Conservation (phyloP, 2,888 invertebrate species). For the Rhagium mordax region DNA sequence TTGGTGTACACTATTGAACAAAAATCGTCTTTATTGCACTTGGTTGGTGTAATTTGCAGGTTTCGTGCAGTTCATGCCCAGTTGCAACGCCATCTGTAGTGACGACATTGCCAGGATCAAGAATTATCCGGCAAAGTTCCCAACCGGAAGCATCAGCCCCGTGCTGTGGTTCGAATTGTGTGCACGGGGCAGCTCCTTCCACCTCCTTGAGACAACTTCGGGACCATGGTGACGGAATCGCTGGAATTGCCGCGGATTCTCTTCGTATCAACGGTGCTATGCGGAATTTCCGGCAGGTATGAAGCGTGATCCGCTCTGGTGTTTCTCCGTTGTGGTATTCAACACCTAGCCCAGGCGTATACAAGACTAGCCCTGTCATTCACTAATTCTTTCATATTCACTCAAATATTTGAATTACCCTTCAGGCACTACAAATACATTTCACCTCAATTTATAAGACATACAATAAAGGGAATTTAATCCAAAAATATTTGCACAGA, state of each 20-base stretch:
- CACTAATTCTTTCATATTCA: conserved; percentile 9
- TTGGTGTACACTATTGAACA: conserved; percentile 54
- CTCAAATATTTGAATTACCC: too few species aligned
- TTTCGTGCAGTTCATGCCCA: conserved; percentile 77
- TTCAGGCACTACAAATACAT: too few species aligned
- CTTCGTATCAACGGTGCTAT: conserved; percentile 97
- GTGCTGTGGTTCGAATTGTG: conserved; percentile 75
- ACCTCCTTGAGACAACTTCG: conserved; percentile 89
- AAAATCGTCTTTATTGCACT: conserved; percentile 51
- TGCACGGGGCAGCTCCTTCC: conserved; percentile 82
- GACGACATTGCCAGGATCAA: conserved; percentile 78
- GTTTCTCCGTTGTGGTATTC: conserved; percentile 1
- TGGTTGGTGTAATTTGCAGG: conserved; percentile 63
- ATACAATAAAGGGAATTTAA: too few species aligned
- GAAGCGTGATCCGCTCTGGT: conserved; percentile 50
- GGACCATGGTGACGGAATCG: conserved; percentile 83
- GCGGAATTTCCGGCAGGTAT: conserved; percentile 95
- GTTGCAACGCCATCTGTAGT: conserved; percentile 80
- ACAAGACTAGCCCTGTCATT: background rate
- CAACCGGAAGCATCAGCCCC: conserved; percentile 83
- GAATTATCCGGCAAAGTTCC: conserved; percentile 91
- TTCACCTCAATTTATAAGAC: too few species aligned
- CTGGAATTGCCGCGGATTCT: conserved; percentile 96
- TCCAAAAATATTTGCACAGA: too few species aligned
- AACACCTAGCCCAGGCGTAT: background rate